These are phyloP conservation scores for Leptinotarsa defecta DNA, from an alignment of 1,140 invertebrate genomes.

Conservation along the genomic window DNA sequence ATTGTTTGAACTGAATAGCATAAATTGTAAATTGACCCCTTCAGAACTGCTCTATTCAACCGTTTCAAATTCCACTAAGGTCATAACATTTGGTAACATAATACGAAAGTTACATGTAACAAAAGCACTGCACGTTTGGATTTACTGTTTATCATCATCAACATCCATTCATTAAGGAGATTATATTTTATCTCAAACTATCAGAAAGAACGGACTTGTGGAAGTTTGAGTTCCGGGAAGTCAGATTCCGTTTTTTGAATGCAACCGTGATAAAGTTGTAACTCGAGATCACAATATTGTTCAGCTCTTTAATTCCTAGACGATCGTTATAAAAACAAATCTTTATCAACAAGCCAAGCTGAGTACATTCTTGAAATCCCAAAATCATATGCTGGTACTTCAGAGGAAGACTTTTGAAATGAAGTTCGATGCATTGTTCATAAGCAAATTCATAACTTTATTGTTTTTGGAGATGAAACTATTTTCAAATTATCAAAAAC, in stretches of 20 bases:
- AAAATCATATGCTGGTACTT: too few species aligned
- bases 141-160: conserved; percentile 14
- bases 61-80: conserved; percentile 6
- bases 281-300: conserved; percentile 3
- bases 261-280: conserved; percentile 15
- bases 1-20: neutral
- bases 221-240: conserved; percentile 30
- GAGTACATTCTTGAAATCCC: too few species aligned
- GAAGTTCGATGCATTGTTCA: too few species aligned
- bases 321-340: neutral
- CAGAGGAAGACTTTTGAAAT: too few species aligned
- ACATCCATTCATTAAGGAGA: conserved; percentile 28
- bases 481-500: too few species aligned
- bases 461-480: too few species aligned
- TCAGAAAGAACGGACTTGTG: conserved; percentile 24
- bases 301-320: neutral
- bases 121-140: conserved; percentile 8
- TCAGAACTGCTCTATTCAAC: neutral
- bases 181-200: conserved; percentile 25
- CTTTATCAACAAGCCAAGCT: too few species aligned
- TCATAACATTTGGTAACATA: conserved; percentile 16
- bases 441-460: too few species aligned
- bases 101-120: neutral
- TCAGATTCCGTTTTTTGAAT: conserved; percentile 29
- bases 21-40: neutral